Evolutionary conservation across 2,113 vertebrate species (phyloP).

Genomic region (Salvelinus sp.): DNA sequence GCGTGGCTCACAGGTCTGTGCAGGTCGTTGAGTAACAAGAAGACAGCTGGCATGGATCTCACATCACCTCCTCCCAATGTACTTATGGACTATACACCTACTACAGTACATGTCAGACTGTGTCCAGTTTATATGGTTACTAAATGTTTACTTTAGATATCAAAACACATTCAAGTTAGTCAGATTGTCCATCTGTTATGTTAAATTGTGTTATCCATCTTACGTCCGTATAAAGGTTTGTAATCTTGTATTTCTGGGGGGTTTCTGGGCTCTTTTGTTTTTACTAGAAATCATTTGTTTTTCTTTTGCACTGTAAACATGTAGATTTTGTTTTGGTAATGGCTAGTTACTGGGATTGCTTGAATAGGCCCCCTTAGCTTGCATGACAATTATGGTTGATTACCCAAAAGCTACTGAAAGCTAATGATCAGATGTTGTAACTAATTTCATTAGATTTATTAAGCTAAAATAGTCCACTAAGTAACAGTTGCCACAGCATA

Average conservation of each 20-base stretch:
- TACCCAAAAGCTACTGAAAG: too few species aligned
- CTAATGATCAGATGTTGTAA: background rate
- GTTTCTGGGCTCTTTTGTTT: background rate
- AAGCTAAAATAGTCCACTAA: too few species aligned
- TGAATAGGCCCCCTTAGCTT: too few species aligned
- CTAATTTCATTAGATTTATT: too few species aligned
- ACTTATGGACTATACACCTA: conserved; percentile 22
- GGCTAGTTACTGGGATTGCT: too few species aligned
- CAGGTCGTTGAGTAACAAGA: conserved; percentile 60
- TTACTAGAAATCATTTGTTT: too few species aligned
- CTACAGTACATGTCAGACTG: background rate
- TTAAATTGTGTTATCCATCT: background rate
- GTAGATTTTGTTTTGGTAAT: background rate
- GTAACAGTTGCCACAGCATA: background rate
- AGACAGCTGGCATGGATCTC: background rate
- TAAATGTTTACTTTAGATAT: background rate
- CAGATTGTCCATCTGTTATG: background rate
- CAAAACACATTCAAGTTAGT: conserved; percentile 36
- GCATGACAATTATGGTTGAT: too few species aligned
- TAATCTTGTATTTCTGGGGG: background rate
- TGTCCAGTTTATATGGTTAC: background rate
- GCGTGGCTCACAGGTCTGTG: conserved; percentile 46
- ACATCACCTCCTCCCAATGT: background rate
- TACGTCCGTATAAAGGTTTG: background rate
- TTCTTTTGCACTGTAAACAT: too few species aligned